These are phyloP conservation scores for Sarcophaga peregrina DNA, from an alignment of 1,140 invertebrate genomes.

Conservation along the genomic window DNA sequence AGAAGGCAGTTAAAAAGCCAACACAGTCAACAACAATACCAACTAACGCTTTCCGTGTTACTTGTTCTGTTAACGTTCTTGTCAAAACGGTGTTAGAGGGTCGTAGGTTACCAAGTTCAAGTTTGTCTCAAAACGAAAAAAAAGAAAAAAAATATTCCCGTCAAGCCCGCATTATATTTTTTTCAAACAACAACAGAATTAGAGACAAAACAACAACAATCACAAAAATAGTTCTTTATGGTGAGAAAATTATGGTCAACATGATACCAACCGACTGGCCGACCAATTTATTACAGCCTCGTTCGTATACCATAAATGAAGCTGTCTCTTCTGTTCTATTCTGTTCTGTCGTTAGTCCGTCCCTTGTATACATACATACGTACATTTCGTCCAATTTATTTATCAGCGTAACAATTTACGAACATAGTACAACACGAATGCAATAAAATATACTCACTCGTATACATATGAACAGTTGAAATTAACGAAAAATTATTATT, in stretches of 20 bases:
- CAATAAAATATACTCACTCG: no score
- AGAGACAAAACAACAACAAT: not conserved
- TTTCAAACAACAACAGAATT: not conserved
- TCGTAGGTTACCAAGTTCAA: not conserved
- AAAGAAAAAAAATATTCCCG: not conserved
- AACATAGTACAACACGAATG: not conserved
- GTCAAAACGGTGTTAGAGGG: constrained; percentile 21
- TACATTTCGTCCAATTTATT: not conserved
- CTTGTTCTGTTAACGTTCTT: constrained; percentile 24
- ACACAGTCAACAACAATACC: not conserved
- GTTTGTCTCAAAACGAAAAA: not conserved
- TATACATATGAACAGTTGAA: no score
- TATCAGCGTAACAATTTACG: constrained; percentile 16
- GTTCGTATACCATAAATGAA: not conserved
- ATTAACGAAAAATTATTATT: not conserved
- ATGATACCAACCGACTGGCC: not conserved
- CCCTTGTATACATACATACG: no score
- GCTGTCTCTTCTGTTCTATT: not conserved
- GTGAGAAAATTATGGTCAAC: constrained; percentile 32
- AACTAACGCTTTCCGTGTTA: constrained; percentile 21
- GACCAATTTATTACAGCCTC: not conserved
- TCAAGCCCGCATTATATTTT: not conserved
- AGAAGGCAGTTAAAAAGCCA: no score
- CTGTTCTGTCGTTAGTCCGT: no score
- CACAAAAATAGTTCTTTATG: not conserved